Base-by-base conservation (phyloP, 2,888 invertebrate genomes). In the Stegana nigrithorax region DNA sequence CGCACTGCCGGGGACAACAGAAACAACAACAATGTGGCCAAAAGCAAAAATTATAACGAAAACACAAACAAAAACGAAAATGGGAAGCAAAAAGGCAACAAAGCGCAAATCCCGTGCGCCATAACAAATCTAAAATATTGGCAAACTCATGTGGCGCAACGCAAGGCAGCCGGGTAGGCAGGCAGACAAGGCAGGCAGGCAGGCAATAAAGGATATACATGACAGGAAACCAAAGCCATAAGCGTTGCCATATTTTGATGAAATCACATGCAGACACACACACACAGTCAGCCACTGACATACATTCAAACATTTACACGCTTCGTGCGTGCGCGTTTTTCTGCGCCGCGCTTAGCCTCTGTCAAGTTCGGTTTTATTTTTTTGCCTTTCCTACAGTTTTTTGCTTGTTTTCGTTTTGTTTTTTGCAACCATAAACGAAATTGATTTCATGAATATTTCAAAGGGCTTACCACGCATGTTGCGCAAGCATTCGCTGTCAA, bases 381-480 rank as follows among this genome's bases (percentile, higher is more conserved):
- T 32, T 8, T 32, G 32, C 32, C n/a, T 5, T 8, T 2, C 23
- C 12, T 1, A 44, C 14, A n/a, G 8, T 6, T 6, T 19, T 47
- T 7, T 21, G 21, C 12, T 12, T 47, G 5, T 47, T 1, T 21
- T 47, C 8, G 7, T 25, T 47, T 23, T 21, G 25, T 21, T 14
- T n/a, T n/a, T n/a, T n/a, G n/a, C 19, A 12, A 44, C 63, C 60
- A 63, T 59, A 57, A 66, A 55, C 65, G 59, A 78, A 77, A 76
- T 77, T 78, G 79, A 78, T 76, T 77, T 75, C 79, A 76, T 78
- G 71, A 76, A 78, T 77, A 77, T 78, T 76, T 77, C 73, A 78
- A 73, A 71, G 78, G 23, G 69, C 63, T 71, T 64, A 57, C 59
- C 65, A 51, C 60, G 51, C 53, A 51, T 19, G 29, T 36, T 23